Conservation (phyloP, 2,888 invertebrate genomes). For the Agrochola macilenta region DNA sequence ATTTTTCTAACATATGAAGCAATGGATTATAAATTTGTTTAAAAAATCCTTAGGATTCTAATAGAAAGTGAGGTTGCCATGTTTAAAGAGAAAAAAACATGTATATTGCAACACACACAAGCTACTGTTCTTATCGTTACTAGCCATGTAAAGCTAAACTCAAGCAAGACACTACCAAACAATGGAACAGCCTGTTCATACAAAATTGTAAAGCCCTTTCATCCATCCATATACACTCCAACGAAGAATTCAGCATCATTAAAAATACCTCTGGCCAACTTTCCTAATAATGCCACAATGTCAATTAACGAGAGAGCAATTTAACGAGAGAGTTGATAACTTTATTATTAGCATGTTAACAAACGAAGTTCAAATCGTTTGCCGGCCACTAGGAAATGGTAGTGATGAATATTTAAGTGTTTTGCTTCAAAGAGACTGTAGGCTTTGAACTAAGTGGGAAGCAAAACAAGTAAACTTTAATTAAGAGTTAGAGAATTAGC, state of each 20-base stretch:
- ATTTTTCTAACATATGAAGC: neutral
- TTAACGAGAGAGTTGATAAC: neutral
- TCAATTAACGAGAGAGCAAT: too few species aligned
- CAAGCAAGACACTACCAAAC: too few species aligned
- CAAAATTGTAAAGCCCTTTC: neutral
- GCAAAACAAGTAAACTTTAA: constrained; percentile 40
- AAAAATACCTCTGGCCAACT: neutral
- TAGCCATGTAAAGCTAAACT: too few species aligned
- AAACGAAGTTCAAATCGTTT: constrained; percentile 24
- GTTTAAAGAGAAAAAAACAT: neutral
- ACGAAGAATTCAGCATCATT: neutral
- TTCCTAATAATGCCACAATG: neutral
- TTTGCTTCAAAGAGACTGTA: constrained; percentile 17
- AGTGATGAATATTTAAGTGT: constrained; percentile 43
- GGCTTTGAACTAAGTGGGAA: constrained; percentile 29
- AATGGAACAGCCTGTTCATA: too few species aligned
- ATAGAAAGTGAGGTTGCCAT: neutral
- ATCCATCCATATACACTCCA: neutral
- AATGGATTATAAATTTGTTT: neutral
- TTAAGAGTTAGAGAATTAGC: constrained; percentile 17
- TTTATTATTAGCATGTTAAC: constrained; percentile 27
- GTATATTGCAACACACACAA: neutral
- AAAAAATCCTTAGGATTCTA: neutral
- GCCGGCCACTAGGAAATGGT: constrained; percentile 11
- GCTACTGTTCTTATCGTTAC: neutral